These are phyloP conservation scores for Drosophila pseudoobscura DNA, from an alignment of 1,140 invertebrate genomes.

Conservation along the genomic window DNA sequence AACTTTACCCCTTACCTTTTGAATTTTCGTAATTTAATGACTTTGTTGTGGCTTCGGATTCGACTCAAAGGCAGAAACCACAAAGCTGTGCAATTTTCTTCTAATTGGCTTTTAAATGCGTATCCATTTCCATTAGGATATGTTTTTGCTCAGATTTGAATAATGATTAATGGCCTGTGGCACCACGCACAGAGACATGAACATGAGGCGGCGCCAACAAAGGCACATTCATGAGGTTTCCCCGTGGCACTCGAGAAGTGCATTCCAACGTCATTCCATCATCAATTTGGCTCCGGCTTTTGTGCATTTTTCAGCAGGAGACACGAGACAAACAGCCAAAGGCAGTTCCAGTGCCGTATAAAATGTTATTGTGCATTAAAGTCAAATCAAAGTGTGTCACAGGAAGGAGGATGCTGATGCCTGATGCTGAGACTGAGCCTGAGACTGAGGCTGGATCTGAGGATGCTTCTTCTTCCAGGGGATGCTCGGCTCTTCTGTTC, in stretches of 20 bases:
- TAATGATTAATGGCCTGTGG: constrained; percentile 58
- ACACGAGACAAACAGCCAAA: constrained; percentile 32
- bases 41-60: constrained; percentile 52
- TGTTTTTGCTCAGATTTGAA: constrained; percentile 44
- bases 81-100: constrained; percentile 39
- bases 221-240: constrained; percentile 40
- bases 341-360: constrained; percentile 35
- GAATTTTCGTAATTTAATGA: constrained; percentile 34
- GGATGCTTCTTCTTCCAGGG: constrained; percentile 26
- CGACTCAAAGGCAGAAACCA: constrained; percentile 41
- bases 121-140: constrained; percentile 24
- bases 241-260: constrained; percentile 44
- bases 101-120: constrained; percentile 65
- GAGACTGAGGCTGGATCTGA: constrained; percentile 3
- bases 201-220: constrained; percentile 6
- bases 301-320: constrained; percentile 54
- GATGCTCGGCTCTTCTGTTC: constrained; percentile 2
- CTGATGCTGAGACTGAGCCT: neutral
- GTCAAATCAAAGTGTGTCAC: constrained; percentile 73
- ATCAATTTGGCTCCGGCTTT: constrained; percentile 60
- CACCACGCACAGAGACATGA: neutral
- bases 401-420: constrained; percentile 15
- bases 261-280: constrained; percentile 55
- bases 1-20: constrained; percentile 19
- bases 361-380: constrained; percentile 78